Conservation (phyloP, 2,113 vertebrate genomes). For the Chaetodon trifascialis region DNA sequence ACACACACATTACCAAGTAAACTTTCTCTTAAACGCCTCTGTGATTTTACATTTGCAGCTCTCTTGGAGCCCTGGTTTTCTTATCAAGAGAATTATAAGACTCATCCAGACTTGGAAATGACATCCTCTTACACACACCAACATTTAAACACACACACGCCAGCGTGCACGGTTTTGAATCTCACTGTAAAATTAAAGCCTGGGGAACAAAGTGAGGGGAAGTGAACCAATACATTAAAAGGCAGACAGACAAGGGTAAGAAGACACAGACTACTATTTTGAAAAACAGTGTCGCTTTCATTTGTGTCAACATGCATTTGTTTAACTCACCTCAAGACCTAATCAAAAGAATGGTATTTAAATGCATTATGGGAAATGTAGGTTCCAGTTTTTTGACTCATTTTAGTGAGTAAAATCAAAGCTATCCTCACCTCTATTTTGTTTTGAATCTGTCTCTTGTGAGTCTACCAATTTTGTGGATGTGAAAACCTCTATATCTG, state of each 20-base stretch:
- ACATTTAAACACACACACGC: neutral
- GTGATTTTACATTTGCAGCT: slow-evolving; percentile 43
- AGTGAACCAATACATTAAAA: neutral
- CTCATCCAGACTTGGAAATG: slow-evolving; percentile 21
- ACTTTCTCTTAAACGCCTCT: slow-evolving; percentile 30
- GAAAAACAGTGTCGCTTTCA: too few species aligned
- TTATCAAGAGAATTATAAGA: slow-evolving; percentile 33
- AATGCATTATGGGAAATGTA: neutral
- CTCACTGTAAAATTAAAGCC: slow-evolving; percentile 26
- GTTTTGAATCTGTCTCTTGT: too few species aligned
- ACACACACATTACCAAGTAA: slow-evolving; percentile 5
- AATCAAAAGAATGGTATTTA: too few species aligned
- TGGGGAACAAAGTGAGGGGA: neutral
- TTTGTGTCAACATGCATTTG: too few species aligned
- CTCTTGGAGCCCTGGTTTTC: slow-evolving; percentile 18
- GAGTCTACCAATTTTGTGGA: too few species aligned
- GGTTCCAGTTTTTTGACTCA: neutral
- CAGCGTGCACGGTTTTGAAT: neutral
- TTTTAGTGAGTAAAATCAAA: neutral
- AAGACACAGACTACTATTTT: neutral
- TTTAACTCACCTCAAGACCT: too few species aligned
- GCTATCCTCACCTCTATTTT: too few species aligned
- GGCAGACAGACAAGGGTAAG: neutral
- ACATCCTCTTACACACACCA: neutral
- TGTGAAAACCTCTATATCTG: too few species aligned